phyloP scores from a whole-genome alignment of 2,888 invertebrate species.

The Girardia tigrina region DNA sequence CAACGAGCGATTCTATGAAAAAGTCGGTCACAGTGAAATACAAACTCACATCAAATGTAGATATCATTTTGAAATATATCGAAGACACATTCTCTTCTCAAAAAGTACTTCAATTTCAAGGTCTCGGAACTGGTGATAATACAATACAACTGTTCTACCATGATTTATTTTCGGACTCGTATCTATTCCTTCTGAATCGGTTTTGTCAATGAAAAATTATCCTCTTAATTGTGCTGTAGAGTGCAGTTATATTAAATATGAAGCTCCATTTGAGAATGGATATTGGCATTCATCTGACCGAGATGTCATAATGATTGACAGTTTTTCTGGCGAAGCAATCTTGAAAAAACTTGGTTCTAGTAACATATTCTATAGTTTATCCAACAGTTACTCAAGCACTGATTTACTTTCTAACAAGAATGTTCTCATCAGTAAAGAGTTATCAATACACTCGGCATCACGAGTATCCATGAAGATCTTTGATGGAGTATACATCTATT shows the following conservation, averaged over 20 bases:
- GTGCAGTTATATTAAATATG: neutral
- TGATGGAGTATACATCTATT: neutral
- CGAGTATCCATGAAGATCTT: neutral
- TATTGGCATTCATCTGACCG: neutral
- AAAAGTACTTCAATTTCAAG: neutral
- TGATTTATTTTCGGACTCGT: neutral
- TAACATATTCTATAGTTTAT: neutral
- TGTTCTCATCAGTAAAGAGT: neutral
- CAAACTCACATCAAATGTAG: neutral
- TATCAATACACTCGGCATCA: neutral
- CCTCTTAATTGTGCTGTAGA: neutral
- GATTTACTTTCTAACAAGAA: neutral
- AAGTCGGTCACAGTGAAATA: neutral
- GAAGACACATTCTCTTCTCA: neutral
- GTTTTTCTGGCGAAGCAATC: neutral
- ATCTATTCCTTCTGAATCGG: neutral
- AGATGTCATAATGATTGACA: neutral
- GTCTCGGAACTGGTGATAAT: neutral
- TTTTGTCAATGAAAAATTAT: slow-evolving; percentile 11
- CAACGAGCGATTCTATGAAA: neutral
- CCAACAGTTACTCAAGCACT: neutral
- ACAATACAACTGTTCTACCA: neutral
- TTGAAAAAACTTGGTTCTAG: neutral
- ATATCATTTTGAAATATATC: neutral
- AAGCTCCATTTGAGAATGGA: neutral